Conservation (phyloP, 1,140 invertebrate species). For the Drosophila navojoa region DNA sequence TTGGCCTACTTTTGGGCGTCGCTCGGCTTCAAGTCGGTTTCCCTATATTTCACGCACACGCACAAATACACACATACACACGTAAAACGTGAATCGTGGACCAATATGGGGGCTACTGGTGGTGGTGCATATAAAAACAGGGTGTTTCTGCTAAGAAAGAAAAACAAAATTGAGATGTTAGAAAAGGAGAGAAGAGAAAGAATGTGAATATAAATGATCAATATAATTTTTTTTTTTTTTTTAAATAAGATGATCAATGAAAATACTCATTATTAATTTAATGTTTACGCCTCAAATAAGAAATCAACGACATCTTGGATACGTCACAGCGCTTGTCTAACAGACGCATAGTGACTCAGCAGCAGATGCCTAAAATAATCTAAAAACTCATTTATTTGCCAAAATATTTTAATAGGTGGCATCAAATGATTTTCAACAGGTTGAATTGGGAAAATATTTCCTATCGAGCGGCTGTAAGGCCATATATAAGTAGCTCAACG, state of each 20-base stretch:
- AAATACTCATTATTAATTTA: background rate
- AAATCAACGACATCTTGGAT: constrained; percentile 15
- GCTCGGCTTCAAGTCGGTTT: constrained; percentile 48
- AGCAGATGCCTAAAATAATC: constrained; percentile 67
- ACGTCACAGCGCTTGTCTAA: constrained; percentile 57
- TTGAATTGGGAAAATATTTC: constrained; percentile 44
- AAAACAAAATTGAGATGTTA: background rate
- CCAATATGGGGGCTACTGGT: constrained; percentile 17
- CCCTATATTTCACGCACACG: constrained; percentile 26
- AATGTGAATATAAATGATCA: no score
- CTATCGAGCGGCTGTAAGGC: constrained; percentile 19
- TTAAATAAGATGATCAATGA: background rate
- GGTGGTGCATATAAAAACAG: constrained; percentile 1
- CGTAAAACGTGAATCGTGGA: background rate
- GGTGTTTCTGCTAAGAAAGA: constrained; percentile 6
- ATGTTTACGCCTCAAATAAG: constrained; percentile 1
- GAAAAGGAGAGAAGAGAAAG: background rate
- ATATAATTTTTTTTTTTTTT: no score
- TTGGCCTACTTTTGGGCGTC: constrained; percentile 53
- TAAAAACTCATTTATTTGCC: constrained; percentile 61
- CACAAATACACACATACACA: constrained; percentile 23
- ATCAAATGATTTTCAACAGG: constrained; percentile 64
- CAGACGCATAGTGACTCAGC: constrained; percentile 69
- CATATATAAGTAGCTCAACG: constrained; percentile 10
- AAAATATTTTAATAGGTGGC: constrained; percentile 60